These are phyloP conservation scores for Ametastegia equiseti DNA, from an alignment of 2,888 invertebrate genomes.

Conservation along the genomic window DNA sequence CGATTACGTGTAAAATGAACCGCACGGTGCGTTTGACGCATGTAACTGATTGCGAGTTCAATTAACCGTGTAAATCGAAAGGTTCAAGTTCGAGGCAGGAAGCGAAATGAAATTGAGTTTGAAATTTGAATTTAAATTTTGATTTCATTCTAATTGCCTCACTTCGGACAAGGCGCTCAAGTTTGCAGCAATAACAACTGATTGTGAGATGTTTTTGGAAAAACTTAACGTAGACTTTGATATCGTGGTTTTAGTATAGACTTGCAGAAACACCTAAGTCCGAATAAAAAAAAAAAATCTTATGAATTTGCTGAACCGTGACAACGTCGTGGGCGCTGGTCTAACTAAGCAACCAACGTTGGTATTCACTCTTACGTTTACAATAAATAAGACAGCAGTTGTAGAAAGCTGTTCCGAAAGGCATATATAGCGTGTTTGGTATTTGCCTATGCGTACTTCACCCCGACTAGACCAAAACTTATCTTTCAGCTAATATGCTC, in stretches of 20 bases:
- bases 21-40: background rate
- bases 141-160: no score
- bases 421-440: background rate
- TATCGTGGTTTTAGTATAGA: background rate
- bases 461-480: background rate
- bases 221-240: background rate
- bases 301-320: background rate
- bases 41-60: background rate
- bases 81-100: background rate
- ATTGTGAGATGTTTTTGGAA: background rate
- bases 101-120: background rate
- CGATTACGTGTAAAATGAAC: background rate
- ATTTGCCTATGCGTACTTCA: background rate
- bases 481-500: background rate
- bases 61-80: background rate
- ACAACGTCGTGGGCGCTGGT: background rate
- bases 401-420: conserved; percentile 23
- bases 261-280: background rate
- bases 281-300: background rate
- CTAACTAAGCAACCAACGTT: background rate
- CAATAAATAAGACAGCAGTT: background rate
- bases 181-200: background rate
- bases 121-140: background rate
- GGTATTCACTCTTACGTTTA: background rate
- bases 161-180: background rate